These are phyloP conservation scores for Endomychus coccineus DNA, from an alignment of 2,888 invertebrate genomes.

Conservation along the genomic window DNA sequence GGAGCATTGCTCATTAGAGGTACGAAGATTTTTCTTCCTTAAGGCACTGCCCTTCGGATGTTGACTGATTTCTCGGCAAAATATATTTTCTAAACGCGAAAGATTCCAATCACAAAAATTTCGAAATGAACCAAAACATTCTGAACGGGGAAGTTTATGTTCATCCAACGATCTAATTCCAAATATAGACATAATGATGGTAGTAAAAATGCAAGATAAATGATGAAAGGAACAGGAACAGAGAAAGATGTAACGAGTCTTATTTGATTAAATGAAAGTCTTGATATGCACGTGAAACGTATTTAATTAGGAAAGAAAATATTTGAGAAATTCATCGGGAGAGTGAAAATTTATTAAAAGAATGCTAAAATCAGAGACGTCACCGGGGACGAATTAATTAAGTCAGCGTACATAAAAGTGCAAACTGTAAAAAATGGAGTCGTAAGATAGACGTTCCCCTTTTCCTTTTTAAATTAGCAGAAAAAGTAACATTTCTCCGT, in stretches of 20 bases:
- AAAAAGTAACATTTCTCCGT: conserved; percentile 46
- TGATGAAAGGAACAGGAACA: conserved; percentile 11
- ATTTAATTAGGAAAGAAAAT: conserved; percentile 32
- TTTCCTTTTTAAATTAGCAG: conserved; percentile 44
- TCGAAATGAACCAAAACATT: too few relatives aligned
- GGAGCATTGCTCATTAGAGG: too few relatives aligned
- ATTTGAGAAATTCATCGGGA: conserved; percentile 40
- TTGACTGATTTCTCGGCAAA: too few relatives aligned
- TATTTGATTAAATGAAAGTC: too few relatives aligned
- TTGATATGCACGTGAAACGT: conserved; percentile 19
- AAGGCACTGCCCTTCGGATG: too few relatives aligned
- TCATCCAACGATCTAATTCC: conserved; percentile 4
- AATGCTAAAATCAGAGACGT: conserved; percentile 33
- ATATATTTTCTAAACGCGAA: too few relatives aligned
- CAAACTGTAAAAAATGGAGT: conserved; percentile 40
- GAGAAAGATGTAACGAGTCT: conserved; percentile 12
- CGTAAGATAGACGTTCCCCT: conserved; percentile 35
- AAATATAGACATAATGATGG: conserved; percentile 8
- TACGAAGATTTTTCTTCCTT: too few relatives aligned
- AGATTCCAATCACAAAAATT: too few relatives aligned
- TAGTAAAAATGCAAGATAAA: conserved; percentile 5
- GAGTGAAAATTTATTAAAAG: conserved; percentile 39
- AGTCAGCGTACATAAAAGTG: conserved; percentile 38
- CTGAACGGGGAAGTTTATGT: too few relatives aligned
- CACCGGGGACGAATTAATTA: conserved; percentile 45